A percentile compares a stretch with the other conserved stretches of the same genome.
These are phyloP conservation scores for Hyppa rectilinea DNA, from an alignment of 2,888 invertebrate species.

Conservation along the genomic window DNA sequence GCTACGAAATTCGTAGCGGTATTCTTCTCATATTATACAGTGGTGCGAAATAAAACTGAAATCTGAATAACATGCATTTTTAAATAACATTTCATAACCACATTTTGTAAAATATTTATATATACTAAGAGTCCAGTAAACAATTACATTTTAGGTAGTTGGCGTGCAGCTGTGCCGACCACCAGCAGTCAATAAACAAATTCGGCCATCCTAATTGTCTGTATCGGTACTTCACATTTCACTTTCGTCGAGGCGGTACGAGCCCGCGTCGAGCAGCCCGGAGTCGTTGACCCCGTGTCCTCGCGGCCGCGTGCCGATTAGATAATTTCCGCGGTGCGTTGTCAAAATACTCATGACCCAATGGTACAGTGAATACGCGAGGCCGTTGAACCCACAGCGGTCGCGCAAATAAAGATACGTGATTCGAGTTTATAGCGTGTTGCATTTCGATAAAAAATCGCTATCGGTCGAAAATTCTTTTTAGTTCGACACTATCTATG, in stretches of 20 bases:
- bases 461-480: conserved; percentile 79
- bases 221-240: conserved; percentile 84
- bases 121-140: conserved; percentile 41
- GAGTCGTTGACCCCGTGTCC: conserved; percentile 87
- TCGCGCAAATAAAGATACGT: conserved; percentile 78
- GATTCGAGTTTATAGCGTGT: conserved; percentile 70
- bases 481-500: conserved; percentile 68
- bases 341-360: conserved; percentile 91
- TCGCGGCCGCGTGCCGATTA: conserved; percentile 90
- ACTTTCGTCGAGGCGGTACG: conserved; percentile 84
- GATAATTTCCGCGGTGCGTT: conserved; percentile 90
- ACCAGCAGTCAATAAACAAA: conserved; percentile 76
- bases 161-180: conserved; percentile 59
- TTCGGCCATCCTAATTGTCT: conserved; percentile 78
- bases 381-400: conserved; percentile 82
- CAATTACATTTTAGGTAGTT: conserved; percentile 57
- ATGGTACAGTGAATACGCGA: conserved; percentile 88
- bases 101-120: conserved; percentile 31
- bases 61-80: conserved; percentile 10
- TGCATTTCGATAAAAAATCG: conserved; percentile 71
- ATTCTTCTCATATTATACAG: conserved; percentile 19
- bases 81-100: conserved; percentile 18
- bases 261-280: conserved; percentile 79
- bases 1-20: conserved; percentile 52
- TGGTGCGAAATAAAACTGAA: not conserved